A percentile compares a stretch with the other conserved stretches of the same genome.
These are phyloP conservation scores for Sussaba pulchella DNA, from an alignment of 2,888 invertebrate species.

Conservation along the genomic window DNA sequence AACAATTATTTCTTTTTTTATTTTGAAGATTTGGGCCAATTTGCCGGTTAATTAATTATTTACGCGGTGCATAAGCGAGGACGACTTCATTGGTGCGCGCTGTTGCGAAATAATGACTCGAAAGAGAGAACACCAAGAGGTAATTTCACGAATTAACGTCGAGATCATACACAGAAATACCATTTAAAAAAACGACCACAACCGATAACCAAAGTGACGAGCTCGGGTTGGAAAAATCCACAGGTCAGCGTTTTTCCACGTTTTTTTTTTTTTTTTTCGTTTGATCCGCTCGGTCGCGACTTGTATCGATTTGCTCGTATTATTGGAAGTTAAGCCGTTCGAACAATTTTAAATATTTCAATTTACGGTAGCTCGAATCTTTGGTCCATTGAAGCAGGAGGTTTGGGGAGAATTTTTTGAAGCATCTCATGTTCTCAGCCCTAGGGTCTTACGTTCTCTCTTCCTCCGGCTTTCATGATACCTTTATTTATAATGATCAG, in stretches of 20 bases:
- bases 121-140: slow-evolving; percentile 54
- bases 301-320: too few species aligned
- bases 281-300: too few species aligned
- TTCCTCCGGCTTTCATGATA: too few species aligned
- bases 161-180: slow-evolving; percentile 16
- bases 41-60: slow-evolving; percentile 77
- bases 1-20: slow-evolving; percentile 62
- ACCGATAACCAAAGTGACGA: slow-evolving; percentile 46
- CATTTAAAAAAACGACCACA: slow-evolving; percentile 42
- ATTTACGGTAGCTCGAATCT: slow-evolving; percentile 7
- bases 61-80: slow-evolving; percentile 16
- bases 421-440: too few species aligned
- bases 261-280: slow-evolving; percentile 33
- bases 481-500: too few species aligned
- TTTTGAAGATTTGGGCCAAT: slow-evolving; percentile 74
- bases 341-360: slow-evolving; percentile 41
- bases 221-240: slow-evolving; percentile 39
- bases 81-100: slow-evolving; percentile 40
- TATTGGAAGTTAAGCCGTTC: too few species aligned
- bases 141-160: slow-evolving; percentile 57
- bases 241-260: slow-evolving; percentile 15
- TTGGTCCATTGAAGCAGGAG: not conserved
- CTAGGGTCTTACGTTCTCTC: too few species aligned
- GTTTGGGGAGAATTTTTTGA: too few species aligned
- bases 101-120: slow-evolving; percentile 24